Conservation (phyloP, 2,113 vertebrate species). For the Podarcis cretensis region DNA sequence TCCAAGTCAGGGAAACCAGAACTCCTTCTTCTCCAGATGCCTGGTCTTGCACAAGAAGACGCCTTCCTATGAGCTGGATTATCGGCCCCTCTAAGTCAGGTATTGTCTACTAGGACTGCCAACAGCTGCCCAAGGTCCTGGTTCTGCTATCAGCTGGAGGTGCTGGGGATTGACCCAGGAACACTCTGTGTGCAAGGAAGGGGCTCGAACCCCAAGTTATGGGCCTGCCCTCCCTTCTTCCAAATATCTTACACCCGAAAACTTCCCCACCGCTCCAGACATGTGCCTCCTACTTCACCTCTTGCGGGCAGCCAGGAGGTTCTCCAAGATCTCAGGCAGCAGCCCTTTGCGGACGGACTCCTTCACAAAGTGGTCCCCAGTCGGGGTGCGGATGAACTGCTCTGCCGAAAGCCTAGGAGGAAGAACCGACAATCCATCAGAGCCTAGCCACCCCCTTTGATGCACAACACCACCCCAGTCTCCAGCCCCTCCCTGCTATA, state of each 20-base stretch:
- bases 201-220: background rate
- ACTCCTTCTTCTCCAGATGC: background rate
- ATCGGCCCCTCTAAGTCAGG: background rate
- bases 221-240: background rate
- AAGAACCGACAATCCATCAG: background rate
- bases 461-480: background rate
- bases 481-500: background rate
- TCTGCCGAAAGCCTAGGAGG: conserved; percentile 78
- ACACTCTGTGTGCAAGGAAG: background rate
- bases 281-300: conserved; percentile 69
- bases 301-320: conserved; percentile 88
- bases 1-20: background rate
- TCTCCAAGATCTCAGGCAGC: conserved; percentile 92
- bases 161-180: no score
- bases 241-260: no score
- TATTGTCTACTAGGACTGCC: background rate
- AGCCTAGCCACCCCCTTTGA: background rate
- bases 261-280: no score
- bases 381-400: conserved; percentile 91
- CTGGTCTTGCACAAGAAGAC: no score
- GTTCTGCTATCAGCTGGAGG: background rate
- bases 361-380: conserved; percentile 89
- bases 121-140: background rate
- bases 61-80: background rate
- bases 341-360: conserved; percentile 87